Conservation (phyloP, 1,140 invertebrate genomes). For the Globodera ellingtonae region DNA sequence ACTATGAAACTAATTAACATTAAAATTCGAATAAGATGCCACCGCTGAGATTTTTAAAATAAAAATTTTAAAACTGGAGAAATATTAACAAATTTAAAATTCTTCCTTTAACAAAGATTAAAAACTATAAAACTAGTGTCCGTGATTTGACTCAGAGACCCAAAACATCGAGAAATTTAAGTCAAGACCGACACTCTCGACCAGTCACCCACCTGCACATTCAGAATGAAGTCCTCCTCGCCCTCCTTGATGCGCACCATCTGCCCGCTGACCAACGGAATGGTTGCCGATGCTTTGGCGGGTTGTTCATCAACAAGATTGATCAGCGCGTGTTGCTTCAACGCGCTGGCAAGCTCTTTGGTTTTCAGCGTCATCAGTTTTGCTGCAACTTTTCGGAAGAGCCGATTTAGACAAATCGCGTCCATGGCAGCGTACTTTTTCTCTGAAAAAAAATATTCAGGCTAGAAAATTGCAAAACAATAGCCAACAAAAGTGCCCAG, state of each 20-base stretch:
- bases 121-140: too few species aligned
- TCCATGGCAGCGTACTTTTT: conserved; percentile 26
- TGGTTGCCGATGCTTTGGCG: neutral
- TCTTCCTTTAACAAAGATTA: too few species aligned
- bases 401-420: conserved; percentile 9
- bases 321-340: conserved; percentile 8
- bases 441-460: neutral
- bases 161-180: too few species aligned
- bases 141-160: too few species aligned
- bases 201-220: conserved; percentile 6
- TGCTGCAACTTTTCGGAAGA: conserved; percentile 8
- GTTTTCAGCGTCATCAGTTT: neutral
- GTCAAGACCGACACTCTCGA: too few species aligned
- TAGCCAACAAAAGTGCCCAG: neutral
- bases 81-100: too few species aligned
- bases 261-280: conserved; percentile 7
- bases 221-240: conserved; percentile 21
- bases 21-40: too few species aligned
- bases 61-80: too few species aligned
- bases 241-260: conserved; percentile 11
- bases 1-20: too few species aligned
- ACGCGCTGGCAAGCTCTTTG: neutral
- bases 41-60: too few species aligned
- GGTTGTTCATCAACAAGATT: neutral
- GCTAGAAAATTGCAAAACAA: neutral